Base-by-base conservation (phyloP, 2,113 vertebrate genomes). In the Indicator indicator region DNA sequence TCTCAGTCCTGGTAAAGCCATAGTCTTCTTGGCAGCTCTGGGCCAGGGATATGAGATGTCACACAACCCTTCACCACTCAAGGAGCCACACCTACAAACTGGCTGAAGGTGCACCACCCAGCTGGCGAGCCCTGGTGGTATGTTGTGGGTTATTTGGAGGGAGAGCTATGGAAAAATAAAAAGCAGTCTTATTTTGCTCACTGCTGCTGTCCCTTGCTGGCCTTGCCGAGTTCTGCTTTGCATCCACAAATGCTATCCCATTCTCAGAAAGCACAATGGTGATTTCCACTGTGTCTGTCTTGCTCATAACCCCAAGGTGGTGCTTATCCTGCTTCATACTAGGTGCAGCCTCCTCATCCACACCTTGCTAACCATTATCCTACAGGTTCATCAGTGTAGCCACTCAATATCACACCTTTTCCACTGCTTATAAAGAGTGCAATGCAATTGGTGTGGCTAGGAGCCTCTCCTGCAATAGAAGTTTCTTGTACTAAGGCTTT, bases 381-480 rank as follows among this genome's bases (percentile, higher is more conserved):
- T 48, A 18, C 12, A 60, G 50, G 24, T 24, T 55, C 48, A 19
- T 19, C 1, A 1, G 5, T 24, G 44, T 26, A 48, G 33, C 19
- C 30, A 83, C 11, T 5, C 33, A 62, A 48, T 24, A 28, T 21
- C 16, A 76, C 46, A 67, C 18, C 32, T 32, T 23, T 54, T 54
- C 20, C 50, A 26, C 38, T 40, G 9, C 24, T 70, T 18, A 50
- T 33, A 3, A 59, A 12, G 46, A 42, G n/a, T 54, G 55, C 36
- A 59, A 32, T 38, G 17, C 4, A 13, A 13, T 11, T 0, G 1
- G 9, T 2, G 5, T 19, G 32, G 13, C 23, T 19, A 16, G 32
- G 9, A 65, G 9, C 33, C 54, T 68, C 12, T 60, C 17, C 6
- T 58, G 17, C 44, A 58, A 68, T 40, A 40, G 52, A 7, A 42